Conservation (phyloP, 2,797 vertebrate genomes). For the Lagothrix lagotricha region DNA sequence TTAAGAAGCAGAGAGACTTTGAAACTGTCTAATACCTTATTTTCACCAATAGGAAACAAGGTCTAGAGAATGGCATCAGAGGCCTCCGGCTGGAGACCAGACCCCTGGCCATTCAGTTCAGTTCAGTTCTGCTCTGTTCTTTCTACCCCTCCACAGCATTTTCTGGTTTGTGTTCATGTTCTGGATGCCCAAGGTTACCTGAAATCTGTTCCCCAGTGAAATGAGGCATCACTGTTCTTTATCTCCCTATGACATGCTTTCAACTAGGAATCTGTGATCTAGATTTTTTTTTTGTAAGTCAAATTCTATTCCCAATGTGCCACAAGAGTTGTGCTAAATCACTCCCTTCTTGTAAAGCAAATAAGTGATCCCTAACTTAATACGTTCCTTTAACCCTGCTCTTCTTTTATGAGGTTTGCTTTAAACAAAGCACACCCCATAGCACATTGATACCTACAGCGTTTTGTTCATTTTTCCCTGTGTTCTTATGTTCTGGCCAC, state of each 20-base stretch:
- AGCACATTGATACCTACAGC: background rate
- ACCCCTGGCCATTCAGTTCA: background rate
- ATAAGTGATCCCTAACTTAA: background rate
- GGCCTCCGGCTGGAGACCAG: background rate
- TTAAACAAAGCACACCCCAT: background rate
- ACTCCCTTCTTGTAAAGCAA: background rate
- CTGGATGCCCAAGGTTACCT: background rate
- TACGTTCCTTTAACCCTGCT: background rate
- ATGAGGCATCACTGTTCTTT: background rate
- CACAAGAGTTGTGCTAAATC: background rate
- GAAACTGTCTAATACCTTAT: background rate
- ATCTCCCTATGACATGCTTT: background rate
- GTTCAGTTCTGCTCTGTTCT: background rate
- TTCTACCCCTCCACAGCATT: background rate
- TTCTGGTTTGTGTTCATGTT: background rate
- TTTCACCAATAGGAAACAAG: background rate
- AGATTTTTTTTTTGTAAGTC: background rate
- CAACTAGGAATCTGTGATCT: background rate
- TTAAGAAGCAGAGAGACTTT: background rate
- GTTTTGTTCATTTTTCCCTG: background rate
- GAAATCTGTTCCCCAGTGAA: background rate
- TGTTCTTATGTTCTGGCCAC: background rate
- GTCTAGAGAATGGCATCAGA: background rate
- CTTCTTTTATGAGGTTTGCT: constrained; percentile 1
- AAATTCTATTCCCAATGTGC: background rate